A percentile compares a stretch with the other conserved stretches of the same genome.
Evolutionary conservation across 2,797 vertebrate genomes (phyloP).

Genomic region (Chrosomus eos): DNA sequence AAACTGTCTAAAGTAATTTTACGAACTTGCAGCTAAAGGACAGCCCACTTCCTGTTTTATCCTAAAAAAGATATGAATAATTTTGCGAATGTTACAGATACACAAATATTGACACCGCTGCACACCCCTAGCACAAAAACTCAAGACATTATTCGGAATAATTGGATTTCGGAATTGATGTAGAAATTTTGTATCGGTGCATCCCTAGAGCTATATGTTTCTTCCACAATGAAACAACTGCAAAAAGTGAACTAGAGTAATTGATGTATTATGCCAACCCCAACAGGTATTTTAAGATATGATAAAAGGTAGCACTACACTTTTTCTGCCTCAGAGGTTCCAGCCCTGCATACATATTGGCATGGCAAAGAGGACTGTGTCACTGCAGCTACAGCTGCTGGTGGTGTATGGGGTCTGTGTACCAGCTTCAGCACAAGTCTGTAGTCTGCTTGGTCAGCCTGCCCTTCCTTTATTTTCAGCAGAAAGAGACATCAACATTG

Average conservation of each 20-base stretch:
- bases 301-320: constrained; percentile 14
- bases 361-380: constrained; percentile 37
- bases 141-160: no score
- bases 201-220: background rate
- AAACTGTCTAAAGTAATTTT: no score
- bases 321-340: background rate
- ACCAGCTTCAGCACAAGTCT: constrained; percentile 23
- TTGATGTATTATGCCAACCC: background rate
- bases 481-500: constrained; percentile 58
- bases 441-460: constrained; percentile 52
- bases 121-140: no score
- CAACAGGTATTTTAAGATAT: background rate
- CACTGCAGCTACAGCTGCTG: constrained; percentile 23
- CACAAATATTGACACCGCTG: no score
- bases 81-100: no score
- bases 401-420: constrained; percentile 3
- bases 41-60: no score
- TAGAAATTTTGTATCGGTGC: no score
- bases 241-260: background rate
- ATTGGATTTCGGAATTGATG: no score
- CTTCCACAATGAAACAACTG: background rate
- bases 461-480: constrained; percentile 47
- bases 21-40: no score
- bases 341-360: background rate
- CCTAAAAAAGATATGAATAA: no score